Evolutionary conservation across 2,888 invertebrate species (phyloP), one percentile per base, ranked within the genome.

Genomic region (Hermaeophaga mercurialis): DNA sequence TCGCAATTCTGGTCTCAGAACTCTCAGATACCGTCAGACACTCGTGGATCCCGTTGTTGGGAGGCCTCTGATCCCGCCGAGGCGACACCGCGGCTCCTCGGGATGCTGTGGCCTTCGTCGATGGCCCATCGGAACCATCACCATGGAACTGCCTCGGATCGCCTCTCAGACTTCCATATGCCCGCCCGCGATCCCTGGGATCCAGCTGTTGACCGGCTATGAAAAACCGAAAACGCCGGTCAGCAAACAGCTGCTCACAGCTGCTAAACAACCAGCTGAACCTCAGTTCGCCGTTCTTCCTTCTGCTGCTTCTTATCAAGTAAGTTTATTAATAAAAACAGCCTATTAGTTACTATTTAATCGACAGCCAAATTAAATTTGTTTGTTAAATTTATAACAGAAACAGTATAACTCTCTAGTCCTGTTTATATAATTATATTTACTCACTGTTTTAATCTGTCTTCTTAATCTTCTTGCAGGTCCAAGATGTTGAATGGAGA

Each of bases 221-320:
- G 56, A 52, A 56, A 63, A 63, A 17, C 64, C 70, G 41, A 63
- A 68, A 50, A 69, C 70, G 48, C 69, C 73, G 28, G 73, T 68
- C 59, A 75, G 73, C 65, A 70, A 70, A 62, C 67, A 71, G 44
- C 64, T 75, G 60, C 65, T 74, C 44, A 72, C 64, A 61, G 71
- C 70, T 57, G 59, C 70, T 46, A 67, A 43, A 47, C 64, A 62
- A 49, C 61, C 59, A 53, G 65, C 64, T 65, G 75, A 76, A 65
- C 75, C 77, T 19, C 73, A 77, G 64, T 75, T 78, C 65, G 73
- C 76, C 24, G 68, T 75, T 48, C 67, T 77, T 60, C 76, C 77
- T 43, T 70, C 73, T 22, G 70, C 75, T 34, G 71, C 75, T 54
- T 79, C 80, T 67, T 84, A 85, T 67, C 64, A 63, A 46, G 63